These are phyloP conservation scores for Calidris pugnax DNA, from an alignment of 2,113 vertebrate genomes.

Conservation along the genomic window DNA sequence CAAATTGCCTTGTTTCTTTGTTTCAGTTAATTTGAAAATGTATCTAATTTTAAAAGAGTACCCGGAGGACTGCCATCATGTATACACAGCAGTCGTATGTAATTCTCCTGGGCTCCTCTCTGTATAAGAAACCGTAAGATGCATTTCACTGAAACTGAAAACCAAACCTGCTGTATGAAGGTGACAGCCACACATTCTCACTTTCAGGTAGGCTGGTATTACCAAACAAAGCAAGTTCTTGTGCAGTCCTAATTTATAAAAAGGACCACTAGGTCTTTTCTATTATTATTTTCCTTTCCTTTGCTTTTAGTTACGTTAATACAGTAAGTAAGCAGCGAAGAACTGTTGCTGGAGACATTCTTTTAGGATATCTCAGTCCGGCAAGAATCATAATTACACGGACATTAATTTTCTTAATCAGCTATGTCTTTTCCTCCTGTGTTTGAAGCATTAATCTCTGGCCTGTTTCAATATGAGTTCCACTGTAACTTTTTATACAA, in stretches of 20 bases:
- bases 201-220: background rate
- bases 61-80: background rate
- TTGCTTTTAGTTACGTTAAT: background rate
- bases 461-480: background rate
- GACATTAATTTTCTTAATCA: background rate
- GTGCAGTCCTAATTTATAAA: background rate
- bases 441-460: background rate
- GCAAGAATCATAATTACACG: background rate
- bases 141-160: background rate
- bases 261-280: background rate
- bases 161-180: background rate
- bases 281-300: background rate
- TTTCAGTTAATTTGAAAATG: background rate
- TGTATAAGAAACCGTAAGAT: background rate
- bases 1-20: slow-evolving; percentile 23
- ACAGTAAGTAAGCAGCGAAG: background rate
- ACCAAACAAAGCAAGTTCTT: background rate
- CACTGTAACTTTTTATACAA: background rate
- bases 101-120: background rate
- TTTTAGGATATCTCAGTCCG: background rate
- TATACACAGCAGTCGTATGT: background rate
- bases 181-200: background rate
- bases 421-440: background rate
- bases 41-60: background rate
- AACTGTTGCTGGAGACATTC: background rate